Evolutionary conservation across 2,888 invertebrate species (phyloP).

Genomic region (Drosophila mimetica): DNA sequence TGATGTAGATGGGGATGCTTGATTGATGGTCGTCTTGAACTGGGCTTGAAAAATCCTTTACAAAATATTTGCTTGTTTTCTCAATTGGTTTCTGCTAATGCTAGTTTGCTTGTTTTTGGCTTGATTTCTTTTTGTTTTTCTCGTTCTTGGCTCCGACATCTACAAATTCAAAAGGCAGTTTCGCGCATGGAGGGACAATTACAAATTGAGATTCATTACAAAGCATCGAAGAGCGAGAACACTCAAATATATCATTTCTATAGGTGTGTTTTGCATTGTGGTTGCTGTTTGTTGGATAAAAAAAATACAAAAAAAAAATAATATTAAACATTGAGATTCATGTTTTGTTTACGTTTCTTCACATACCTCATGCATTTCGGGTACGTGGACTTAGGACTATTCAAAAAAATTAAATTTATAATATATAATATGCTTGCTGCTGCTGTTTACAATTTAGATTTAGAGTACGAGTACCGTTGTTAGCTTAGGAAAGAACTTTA

Average conservation of each 20-base stretch:
- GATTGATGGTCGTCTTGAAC: constrained; percentile 21
- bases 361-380: constrained; percentile 25
- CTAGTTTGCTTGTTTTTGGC: constrained; percentile 28
- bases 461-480: constrained; percentile 67
- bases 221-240: constrained; percentile 59
- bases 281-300: constrained; percentile 1
- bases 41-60: constrained; percentile 62
- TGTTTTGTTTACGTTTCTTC: constrained; percentile 12
- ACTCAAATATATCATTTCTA: constrained; percentile 39
- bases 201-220: constrained; percentile 71
- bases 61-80: constrained; percentile 51
- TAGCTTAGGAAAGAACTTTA: constrained; percentile 68
- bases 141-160: constrained; percentile 51
- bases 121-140: constrained; percentile 6
- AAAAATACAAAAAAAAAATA: not conserved
- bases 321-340: constrained; percentile 16
- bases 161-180: constrained; percentile 73
- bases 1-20: constrained; percentile 17
- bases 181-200: constrained; percentile 76
- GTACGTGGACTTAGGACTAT: constrained; percentile 60
- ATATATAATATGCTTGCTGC: constrained; percentile 17
- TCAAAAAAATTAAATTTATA: constrained; percentile 54
- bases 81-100: constrained; percentile 46
- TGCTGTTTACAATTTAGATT: constrained; percentile 44
- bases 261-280: constrained; percentile 11